Evolutionary conservation across 2,888 invertebrate genomes (phyloP).

Genomic region (Hydrotaea cyrtoneurina): DNA sequence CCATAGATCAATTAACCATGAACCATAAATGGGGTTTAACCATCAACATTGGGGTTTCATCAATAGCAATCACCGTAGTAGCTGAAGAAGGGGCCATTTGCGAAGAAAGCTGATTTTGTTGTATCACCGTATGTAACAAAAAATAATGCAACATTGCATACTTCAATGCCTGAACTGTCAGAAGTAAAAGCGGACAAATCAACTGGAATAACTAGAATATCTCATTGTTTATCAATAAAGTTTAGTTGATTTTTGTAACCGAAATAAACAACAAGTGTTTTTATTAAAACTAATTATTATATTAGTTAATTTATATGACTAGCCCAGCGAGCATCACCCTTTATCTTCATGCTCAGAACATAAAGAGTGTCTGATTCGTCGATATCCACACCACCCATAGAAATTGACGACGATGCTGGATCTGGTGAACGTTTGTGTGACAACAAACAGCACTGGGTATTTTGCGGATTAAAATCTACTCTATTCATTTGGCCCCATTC

Average conservation of each 20-base stretch:
- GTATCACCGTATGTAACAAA: conserved; percentile 2
- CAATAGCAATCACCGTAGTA: conserved; percentile 6
- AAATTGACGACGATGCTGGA: too few species aligned
- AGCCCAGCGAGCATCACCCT: too few species aligned
- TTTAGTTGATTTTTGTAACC: conserved; percentile 31
- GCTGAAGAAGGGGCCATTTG: background rate
- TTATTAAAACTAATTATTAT: background rate
- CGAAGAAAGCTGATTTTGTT: background rate
- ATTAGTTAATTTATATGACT: background rate
- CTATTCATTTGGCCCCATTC: too few species aligned
- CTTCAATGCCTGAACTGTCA: conserved; percentile 41
- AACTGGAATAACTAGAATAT: background rate
- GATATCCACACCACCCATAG: too few species aligned
- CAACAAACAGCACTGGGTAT: too few species aligned
- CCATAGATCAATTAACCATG: background rate
- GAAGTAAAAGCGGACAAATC: conserved; percentile 7
- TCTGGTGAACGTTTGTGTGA: too few species aligned
- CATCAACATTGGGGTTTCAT: conserved; percentile 7
- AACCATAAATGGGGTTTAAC: conserved; percentile 7
- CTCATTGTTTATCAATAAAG: too few species aligned
- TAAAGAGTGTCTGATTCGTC: too few species aligned
- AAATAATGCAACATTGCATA: background rate
- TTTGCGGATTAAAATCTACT: too few species aligned
- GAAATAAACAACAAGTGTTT: background rate
- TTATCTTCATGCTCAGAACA: too few species aligned